phyloP scores from a whole-genome alignment of 2,888 invertebrate genomes.

The Diadromus collaris region DNA sequence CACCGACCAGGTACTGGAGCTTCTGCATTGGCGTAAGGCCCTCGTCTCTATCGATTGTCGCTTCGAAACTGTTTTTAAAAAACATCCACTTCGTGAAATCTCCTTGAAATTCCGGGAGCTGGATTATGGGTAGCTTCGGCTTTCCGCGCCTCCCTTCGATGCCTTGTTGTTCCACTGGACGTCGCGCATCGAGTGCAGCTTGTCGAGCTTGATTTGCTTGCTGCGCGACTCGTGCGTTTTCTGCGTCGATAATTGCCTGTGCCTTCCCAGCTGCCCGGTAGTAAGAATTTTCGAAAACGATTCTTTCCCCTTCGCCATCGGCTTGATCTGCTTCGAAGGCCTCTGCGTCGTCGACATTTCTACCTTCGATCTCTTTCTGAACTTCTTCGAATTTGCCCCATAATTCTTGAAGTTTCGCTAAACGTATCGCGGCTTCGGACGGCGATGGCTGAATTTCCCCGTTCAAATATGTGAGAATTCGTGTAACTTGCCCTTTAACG shows the following conservation, averaged over 20 bases:
- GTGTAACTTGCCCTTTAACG: not conserved
- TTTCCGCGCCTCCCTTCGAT: slow-evolving; percentile 6
- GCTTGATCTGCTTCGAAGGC: not conserved
- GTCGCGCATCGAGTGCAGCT: not conserved
- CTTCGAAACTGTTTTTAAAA: slow-evolving; percentile 54
- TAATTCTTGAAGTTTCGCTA: not conserved
- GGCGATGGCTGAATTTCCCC: not conserved
- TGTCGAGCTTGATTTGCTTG: not conserved
- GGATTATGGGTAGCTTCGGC: slow-evolving; percentile 44
- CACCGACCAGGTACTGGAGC: slow-evolving; percentile 46
- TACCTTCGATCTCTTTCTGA: not conserved
- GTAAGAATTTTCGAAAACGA: slow-evolving; percentile 37
- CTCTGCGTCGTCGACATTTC: not conserved
- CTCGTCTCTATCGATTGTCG: slow-evolving; percentile 33
- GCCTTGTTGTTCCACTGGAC: not conserved
- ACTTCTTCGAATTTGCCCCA: not conserved
- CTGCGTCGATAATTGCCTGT: slow-evolving; percentile 34
- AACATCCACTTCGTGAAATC: slow-evolving; percentile 53
- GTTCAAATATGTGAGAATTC: not conserved
- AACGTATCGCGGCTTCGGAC: not conserved
- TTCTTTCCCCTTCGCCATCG: slow-evolving; percentile 40
- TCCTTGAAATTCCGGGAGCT: slow-evolving; percentile 49
- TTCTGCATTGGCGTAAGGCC: slow-evolving; percentile 45
- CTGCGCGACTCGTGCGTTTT: not conserved
- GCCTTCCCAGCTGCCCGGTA: slow-evolving; percentile 33